Percentiles rank a stretch among this genome's conserved stretches.
Evolutionary conservation across 2,888 invertebrate species (phyloP).

Genomic region (Drymonia ruficornis): DNA sequence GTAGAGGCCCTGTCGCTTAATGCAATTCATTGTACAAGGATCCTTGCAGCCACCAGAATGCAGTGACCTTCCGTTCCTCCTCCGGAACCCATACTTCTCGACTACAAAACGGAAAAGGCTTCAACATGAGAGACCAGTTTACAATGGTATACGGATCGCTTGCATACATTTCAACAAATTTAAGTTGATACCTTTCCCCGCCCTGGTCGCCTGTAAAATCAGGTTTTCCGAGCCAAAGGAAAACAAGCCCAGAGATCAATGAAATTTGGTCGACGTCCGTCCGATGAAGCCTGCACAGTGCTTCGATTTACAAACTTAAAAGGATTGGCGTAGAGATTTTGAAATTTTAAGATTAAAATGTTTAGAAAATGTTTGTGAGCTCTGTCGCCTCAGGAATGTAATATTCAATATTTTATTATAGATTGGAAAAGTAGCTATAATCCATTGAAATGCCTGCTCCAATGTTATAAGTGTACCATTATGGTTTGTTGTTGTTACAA

Average conservation of each 20-base stretch:
- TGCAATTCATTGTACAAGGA: conserved; percentile 80
- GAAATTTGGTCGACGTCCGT: conserved; percentile 51
- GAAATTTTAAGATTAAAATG: conserved; percentile 46
- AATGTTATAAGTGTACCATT: too few species aligned
- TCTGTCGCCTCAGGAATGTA: conserved; percentile 1
- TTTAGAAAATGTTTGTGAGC: conserved; percentile 23
- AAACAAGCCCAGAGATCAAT: conserved; percentile 33
- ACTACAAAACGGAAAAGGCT: conserved; percentile 30
- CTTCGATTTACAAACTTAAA: conserved; percentile 68
- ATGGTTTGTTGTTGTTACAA: not conserved
- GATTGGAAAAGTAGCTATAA: too few species aligned
- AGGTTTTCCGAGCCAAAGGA: conserved; percentile 37
- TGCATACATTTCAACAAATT: conserved; percentile 57
- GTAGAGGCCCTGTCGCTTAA: conserved; percentile 73
- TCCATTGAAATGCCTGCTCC: too few species aligned
- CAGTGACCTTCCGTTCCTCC: conserved; percentile 40
- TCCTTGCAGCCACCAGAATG: conserved; percentile 56
- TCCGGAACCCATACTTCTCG: conserved; percentile 26
- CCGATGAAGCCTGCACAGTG: conserved; percentile 65
- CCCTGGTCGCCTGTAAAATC: conserved; percentile 35
- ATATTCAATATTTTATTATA: not conserved
- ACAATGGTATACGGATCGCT: conserved; percentile 47
- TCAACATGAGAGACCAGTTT: conserved; percentile 41
- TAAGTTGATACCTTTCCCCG: conserved; percentile 41
- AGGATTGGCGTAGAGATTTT: conserved; percentile 64